Evolutionary conservation across 2,888 invertebrate species (phyloP).

Genomic region (Branchellion lobata): DNA sequence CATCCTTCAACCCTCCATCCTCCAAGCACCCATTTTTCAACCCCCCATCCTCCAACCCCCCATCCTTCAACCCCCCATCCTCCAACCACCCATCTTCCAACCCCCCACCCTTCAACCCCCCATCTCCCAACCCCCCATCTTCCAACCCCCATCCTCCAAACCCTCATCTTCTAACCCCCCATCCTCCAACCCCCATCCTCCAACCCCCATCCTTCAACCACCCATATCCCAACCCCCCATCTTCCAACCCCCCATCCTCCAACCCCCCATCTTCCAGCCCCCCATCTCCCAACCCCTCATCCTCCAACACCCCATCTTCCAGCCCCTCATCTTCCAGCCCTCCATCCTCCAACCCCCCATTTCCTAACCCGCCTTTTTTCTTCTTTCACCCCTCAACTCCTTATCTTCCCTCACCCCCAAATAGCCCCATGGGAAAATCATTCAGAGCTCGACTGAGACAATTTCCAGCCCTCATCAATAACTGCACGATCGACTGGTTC

Average conservation of each 20-base stretch:
- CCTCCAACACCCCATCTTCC: background rate
- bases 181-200: background rate
- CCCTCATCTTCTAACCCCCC: background rate
- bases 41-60: no score
- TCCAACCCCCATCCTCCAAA: background rate
- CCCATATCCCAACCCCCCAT: no score
- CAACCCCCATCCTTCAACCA: background rate
- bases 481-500: slow-evolving; percentile 64
- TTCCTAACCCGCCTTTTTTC: no score
- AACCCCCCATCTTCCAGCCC: background rate
- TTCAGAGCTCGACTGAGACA: slow-evolving; percentile 63
- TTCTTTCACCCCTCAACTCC: no score
- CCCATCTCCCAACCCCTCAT: background rate
- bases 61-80: no score
- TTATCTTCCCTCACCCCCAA: background rate
- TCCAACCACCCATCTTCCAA: no score
- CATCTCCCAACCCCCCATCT: no score
- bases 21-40: background rate
- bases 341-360: no score
- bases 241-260: background rate
- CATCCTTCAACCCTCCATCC: slow-evolving; percentile 5
- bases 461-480: slow-evolving; percentile 63
- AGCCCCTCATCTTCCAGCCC: no score
- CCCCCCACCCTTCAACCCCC: no score
- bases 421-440: slow-evolving; percentile 65